Conservation (phyloP, 2,113 vertebrate genomes). For the Acrocephalus arundinaceus region DNA sequence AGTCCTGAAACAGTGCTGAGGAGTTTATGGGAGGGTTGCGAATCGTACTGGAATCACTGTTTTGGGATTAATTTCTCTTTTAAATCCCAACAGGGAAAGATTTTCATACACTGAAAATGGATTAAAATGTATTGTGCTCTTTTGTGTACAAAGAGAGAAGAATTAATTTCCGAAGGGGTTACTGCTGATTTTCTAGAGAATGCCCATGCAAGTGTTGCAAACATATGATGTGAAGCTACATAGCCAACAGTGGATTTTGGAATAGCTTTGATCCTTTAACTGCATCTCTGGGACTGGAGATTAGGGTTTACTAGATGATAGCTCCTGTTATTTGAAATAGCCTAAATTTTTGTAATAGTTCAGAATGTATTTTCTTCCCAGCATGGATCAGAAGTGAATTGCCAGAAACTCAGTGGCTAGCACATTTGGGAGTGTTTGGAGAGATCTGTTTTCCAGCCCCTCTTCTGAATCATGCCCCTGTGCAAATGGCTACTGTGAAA, state of each 20-base stretch:
- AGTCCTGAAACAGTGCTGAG: slow-evolving; percentile 3
- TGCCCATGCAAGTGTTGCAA: not conserved
- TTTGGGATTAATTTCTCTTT: slow-evolving; percentile 38
- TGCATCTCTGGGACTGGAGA: not conserved
- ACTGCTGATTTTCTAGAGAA: slow-evolving; percentile 13
- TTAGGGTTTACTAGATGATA: not conserved
- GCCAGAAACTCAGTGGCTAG: not conserved
- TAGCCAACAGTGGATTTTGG: not conserved
- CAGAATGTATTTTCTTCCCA: slow-evolving; percentile 25
- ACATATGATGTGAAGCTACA: not conserved
- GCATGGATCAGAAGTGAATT: not conserved
- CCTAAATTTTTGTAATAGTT: slow-evolving; percentile 14
- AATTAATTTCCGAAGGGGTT: slow-evolving; percentile 8
- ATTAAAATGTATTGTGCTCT: not conserved
- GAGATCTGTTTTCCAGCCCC: not conserved
- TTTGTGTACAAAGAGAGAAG: not conserved
- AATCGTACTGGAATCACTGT: not conserved
- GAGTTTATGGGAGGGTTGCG: slow-evolving; percentile 4
- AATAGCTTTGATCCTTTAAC: slow-evolving; percentile 13
- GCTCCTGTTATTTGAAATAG: slow-evolving; percentile 24
- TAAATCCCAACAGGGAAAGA: slow-evolving; percentile 13
- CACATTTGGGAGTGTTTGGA: not conserved
- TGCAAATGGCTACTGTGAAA: not conserved
- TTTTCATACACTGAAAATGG: not conserved
- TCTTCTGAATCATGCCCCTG: not conserved